Percentiles rank a stretch among this genome's conserved stretches.
These are phyloP conservation scores for Ernsta delagoae DNA, from an alignment of 2,888 invertebrate genomes.

Conservation along the genomic window DNA sequence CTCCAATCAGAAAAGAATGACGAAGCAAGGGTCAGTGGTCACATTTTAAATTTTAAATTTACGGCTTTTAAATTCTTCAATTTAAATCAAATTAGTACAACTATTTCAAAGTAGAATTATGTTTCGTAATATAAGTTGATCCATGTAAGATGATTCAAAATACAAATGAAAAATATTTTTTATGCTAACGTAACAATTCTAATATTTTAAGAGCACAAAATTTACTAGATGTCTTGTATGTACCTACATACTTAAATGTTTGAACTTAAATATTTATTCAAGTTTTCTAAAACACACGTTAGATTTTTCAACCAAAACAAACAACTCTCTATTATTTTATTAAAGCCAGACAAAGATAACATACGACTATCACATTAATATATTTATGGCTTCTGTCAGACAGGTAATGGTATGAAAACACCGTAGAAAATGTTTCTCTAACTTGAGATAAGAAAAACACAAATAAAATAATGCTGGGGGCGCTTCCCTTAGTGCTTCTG, in stretches of 20 bases:
- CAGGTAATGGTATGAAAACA: slow-evolving; percentile 83
- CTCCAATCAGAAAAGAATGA: slow-evolving; percentile 54
- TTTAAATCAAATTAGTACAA: slow-evolving; percentile 56
- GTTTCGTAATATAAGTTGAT: background rate
- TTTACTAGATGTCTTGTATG: too few relatives aligned
- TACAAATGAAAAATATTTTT: too few relatives aligned
- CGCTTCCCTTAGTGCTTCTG: slow-evolving; percentile 55
- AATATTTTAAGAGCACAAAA: too few relatives aligned
- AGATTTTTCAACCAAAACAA: slow-evolving; percentile 6
- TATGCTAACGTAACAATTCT: too few relatives aligned
- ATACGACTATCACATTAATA: slow-evolving; percentile 70
- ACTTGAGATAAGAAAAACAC: slow-evolving; percentile 65
- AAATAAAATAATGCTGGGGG: slow-evolving; percentile 68
- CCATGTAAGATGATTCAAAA: background rate
- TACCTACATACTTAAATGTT: too few relatives aligned
- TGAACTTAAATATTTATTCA: background rate
- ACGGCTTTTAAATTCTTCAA: slow-evolving; percentile 67
- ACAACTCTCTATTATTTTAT: slow-evolving; percentile 23
- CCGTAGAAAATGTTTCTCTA: slow-evolving; percentile 70
- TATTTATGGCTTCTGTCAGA: slow-evolving; percentile 79
- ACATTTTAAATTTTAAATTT: slow-evolving; percentile 72
- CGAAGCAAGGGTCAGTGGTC: slow-evolving; percentile 63
- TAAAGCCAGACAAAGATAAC: slow-evolving; percentile 58
- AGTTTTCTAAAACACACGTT: background rate
- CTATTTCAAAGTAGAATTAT: slow-evolving; percentile 7